Conservation (phyloP, 1,140 invertebrate genomes). For the Delia radicum region DNA sequence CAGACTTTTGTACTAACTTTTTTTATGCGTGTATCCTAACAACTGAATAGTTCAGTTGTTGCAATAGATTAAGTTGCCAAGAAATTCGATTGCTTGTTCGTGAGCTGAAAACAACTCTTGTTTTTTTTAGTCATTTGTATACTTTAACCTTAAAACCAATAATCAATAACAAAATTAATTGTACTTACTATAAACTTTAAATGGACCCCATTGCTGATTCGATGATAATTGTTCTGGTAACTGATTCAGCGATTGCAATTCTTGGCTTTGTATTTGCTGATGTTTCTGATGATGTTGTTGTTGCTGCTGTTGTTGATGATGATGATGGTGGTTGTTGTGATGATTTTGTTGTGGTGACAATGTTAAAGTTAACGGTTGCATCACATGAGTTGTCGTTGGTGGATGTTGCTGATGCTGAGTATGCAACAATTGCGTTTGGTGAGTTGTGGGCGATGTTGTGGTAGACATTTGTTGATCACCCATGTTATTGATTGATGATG, state of each 20-base stretch:
- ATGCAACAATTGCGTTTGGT: conserved; percentile 29
- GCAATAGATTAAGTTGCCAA: too few relatives aligned
- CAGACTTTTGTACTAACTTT: too few relatives aligned
- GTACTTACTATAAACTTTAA: conserved; percentile 69
- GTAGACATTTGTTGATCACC: not conserved
- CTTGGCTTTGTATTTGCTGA: conserved; percentile 38
- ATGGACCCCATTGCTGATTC: conserved; percentile 54
- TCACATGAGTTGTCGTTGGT: conserved; percentile 27
- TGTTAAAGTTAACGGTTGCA: conserved; percentile 19
- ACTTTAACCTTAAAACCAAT: too few relatives aligned
- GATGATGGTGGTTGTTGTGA: conserved; percentile 41
- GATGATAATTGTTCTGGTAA: conserved; percentile 45
- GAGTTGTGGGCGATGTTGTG: not conserved
- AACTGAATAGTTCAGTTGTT: too few relatives aligned
- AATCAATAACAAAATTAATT: conserved; percentile 5
- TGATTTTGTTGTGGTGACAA: conserved; percentile 32
- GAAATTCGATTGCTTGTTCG: too few relatives aligned
- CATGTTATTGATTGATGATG: conserved; percentile 10
- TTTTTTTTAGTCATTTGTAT: too few relatives aligned
- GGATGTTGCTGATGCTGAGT: conserved; percentile 36
- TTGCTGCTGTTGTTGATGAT: conserved; percentile 45
- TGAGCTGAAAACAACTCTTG: too few relatives aligned
- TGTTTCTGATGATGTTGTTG: conserved; percentile 43
- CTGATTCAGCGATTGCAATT: conserved; percentile 38
- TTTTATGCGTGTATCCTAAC: not conserved